Percentiles rank a stretch among this genome's conserved stretches.
Evolutionary conservation across 2,113 vertebrate genomes (phyloP).

Genomic region (Cavia porcellus): DNA sequence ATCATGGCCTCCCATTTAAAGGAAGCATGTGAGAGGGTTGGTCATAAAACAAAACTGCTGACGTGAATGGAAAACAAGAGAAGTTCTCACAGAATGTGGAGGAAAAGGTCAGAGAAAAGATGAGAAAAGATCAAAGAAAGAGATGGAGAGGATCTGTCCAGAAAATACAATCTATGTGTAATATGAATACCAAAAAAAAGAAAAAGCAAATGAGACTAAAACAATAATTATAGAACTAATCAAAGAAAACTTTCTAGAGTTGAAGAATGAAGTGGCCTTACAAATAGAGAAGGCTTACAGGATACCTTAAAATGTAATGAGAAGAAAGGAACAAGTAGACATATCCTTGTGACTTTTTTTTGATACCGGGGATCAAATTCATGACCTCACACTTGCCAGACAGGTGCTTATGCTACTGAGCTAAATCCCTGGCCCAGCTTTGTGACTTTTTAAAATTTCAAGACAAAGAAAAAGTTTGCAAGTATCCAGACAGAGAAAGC

Average conservation of each 20-base stretch:
- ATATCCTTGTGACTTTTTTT: not conserved
- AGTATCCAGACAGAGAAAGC: not conserved
- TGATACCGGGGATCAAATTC: no score
- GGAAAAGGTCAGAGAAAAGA: not conserved
- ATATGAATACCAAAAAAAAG: not conserved
- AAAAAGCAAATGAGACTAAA: not conserved
- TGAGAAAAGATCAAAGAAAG: not conserved
- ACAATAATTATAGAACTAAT: not conserved
- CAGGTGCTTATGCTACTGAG: no score
- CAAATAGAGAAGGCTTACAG: not conserved
- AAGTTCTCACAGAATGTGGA: not conserved
- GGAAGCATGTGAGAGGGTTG: not conserved
- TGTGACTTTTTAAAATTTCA: not conserved
- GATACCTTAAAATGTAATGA: not conserved
- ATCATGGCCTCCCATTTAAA: not conserved
- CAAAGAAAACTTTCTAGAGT: not conserved
- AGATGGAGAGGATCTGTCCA: not conserved
- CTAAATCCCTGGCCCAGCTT: no score
- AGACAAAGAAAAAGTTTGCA: not conserved
- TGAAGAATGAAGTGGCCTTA: not conserved
- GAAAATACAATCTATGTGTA: not conserved
- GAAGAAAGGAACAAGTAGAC: not conserved
- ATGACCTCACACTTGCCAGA: no score
- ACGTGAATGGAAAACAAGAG: not conserved
- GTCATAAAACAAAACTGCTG: not conserved